phyloP scores from a whole-genome alignment of 1,140 invertebrate species.

The Stenopsyche tienmushanensis region DNA sequence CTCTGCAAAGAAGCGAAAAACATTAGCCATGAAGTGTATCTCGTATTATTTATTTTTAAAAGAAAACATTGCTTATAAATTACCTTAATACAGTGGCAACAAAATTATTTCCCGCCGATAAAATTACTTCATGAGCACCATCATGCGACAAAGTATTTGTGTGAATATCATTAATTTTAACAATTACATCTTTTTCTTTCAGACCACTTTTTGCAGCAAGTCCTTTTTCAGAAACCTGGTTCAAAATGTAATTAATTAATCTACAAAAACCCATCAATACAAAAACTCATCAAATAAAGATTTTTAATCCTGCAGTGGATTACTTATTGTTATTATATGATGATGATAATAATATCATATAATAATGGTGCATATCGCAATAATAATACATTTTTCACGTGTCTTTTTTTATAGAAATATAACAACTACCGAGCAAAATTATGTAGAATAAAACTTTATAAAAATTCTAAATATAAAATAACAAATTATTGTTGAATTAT shows the following conservation, averaged over 20 bases:
- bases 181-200: slow-evolving; percentile 76
- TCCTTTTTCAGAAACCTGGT: slow-evolving; percentile 75
- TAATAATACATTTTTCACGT: too few species aligned
- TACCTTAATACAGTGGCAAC: slow-evolving; percentile 75
- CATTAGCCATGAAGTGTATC: not conserved
- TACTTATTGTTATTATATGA: too few species aligned
- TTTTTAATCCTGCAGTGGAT: too few species aligned
- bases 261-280: not conserved
- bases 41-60: not conserved
- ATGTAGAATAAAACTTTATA: too few species aligned
- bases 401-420: too few species aligned
- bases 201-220: slow-evolving; percentile 81
- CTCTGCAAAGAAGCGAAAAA: not conserved
- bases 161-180: slow-evolving; percentile 71
- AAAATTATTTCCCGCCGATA: slow-evolving; percentile 72
- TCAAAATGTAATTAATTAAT: too few species aligned
- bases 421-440: too few species aligned
- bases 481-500: too few species aligned
- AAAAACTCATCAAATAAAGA: not conserved
- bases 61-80: slow-evolving; percentile 15
- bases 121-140: slow-evolving; percentile 75
- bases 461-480: too few species aligned
- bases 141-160: slow-evolving; percentile 70
- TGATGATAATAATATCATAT: not conserved
- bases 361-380: too few species aligned